Evolutionary conservation across 2,888 invertebrate genomes (phyloP).

Genomic region (Alitta virens): DNA sequence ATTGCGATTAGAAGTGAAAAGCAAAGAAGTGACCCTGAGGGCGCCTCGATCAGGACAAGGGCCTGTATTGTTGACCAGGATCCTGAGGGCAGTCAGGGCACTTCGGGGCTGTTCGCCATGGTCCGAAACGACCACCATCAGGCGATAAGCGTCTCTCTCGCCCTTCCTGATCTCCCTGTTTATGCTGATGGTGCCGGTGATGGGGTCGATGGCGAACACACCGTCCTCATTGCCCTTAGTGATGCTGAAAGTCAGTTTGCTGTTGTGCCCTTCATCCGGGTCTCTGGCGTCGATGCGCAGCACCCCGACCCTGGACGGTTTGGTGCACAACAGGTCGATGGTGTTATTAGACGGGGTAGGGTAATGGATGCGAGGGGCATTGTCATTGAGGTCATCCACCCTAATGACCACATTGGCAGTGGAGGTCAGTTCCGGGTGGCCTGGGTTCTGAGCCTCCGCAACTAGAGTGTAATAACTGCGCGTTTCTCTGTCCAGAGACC

Average conservation of each 20-base stretch:
- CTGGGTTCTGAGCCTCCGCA: slow-evolving; percentile 8
- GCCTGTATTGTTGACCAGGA: slow-evolving; percentile 17
- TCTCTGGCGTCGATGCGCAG: slow-evolving; percentile 34
- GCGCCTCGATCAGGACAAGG: neutral
- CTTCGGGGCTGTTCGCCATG: slow-evolving; percentile 11
- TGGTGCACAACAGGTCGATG: slow-evolving; percentile 10
- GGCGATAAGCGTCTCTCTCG: slow-evolving; percentile 5
- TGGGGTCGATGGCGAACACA: slow-evolving; percentile 55
- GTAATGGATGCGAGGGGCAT: slow-evolving; percentile 9
- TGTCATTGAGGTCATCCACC: slow-evolving; percentile 13
- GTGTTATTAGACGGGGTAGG: slow-evolving; percentile 10
- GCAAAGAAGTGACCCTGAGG: neutral
- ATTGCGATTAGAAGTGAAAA: neutral
- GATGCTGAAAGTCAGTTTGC: slow-evolving; percentile 31
- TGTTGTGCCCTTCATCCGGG: slow-evolving; percentile 35
- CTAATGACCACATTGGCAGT: slow-evolving; percentile 4
- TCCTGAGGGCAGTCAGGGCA: slow-evolving; percentile 3
- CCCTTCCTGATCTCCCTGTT: slow-evolving; percentile 29
- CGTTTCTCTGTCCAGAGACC: slow-evolving; percentile 10
- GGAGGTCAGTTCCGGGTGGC: slow-evolving; percentile 2
- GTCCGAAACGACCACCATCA: slow-evolving; percentile 24
- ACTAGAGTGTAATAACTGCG: slow-evolving; percentile 4
- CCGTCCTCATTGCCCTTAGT: slow-evolving; percentile 51
- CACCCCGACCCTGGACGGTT: slow-evolving; percentile 30
- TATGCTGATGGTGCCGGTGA: slow-evolving; percentile 54